Base-by-base conservation (phyloP, 2,888 invertebrate species). In the Euzetes globulus region DNA sequence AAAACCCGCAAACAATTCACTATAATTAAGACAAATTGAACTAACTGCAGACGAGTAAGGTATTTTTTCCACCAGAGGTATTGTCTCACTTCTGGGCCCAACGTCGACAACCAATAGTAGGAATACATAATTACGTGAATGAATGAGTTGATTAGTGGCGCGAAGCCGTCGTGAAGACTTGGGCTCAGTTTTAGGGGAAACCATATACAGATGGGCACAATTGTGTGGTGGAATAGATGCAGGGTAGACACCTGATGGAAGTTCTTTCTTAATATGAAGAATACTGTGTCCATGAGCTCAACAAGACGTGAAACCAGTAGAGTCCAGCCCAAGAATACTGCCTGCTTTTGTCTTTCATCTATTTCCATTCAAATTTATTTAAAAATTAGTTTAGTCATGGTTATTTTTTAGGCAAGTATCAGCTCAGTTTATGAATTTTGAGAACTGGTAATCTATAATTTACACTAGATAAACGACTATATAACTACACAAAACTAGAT, bases 21-120 rank as follows among this genome's bases (percentile, higher is more conserved):
- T 29, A 72, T 72, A 72, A 72, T 33, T 22, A 72, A 55, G 19
- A 72, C 27, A 55, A 72, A 72, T 55, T 72, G 72, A 15, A 55
- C 55, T n/a, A 72, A 52, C 27, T 72, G 72, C 0, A 72, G 33
- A 3, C 52, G 47, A n/a, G 72, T 72, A 3, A 72, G 29, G 33
- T 72, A 72, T 17, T 55, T 50, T 19, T 72, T 72, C 72, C 72
- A 72, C 72, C 27, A 55, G 5, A 72, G 50, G 27, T 55, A 29
- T 22, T 19, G 27, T 5, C 55, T 19, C 17, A 72, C 55, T 19
- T 15, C 11, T 1, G 72, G 55, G 4, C 72, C 72, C 9, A 72
- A 72, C 5, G 72, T 72, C 17, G 72, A 52, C 13, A 72, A 52
- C 19, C 25, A 50, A 27, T 72, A 72, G n/a, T 72, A 72, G 22